Conservation (phyloP, 2,797 vertebrate species). For the Sebastes glaucus region DNA sequence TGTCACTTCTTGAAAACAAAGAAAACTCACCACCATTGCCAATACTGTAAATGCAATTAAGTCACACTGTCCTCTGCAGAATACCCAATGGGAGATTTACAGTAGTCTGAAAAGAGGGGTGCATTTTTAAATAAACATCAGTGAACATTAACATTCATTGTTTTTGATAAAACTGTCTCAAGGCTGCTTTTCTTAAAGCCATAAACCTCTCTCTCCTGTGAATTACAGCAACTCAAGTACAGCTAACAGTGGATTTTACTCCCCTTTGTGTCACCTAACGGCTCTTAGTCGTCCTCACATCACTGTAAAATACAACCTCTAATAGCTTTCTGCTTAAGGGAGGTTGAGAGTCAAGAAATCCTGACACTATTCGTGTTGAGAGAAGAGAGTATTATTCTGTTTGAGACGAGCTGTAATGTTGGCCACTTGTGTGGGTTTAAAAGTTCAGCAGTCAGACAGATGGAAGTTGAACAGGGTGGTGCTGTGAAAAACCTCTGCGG, state of each 20-base stretch:
- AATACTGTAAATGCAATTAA: conserved; percentile 13
- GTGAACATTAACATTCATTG: not conserved
- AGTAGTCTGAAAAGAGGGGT: not conserved
- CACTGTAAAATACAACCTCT: conserved; percentile 12
- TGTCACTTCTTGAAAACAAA: not conserved
- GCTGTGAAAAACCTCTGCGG: conserved; percentile 24
- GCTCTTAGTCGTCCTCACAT: not conserved
- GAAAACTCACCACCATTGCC: not conserved
- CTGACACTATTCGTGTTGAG: conserved; percentile 2
- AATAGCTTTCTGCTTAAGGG: not conserved
- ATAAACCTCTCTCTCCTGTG: not conserved
- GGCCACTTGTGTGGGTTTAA: conserved; percentile 29
- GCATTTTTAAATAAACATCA: conserved; percentile 35
- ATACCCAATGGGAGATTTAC: conserved; percentile 28
- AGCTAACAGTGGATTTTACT: not conserved
- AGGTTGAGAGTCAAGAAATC: conserved; percentile 9
- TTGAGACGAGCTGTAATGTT: conserved; percentile 6
- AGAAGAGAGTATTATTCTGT: conserved; percentile 1
- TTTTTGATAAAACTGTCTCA: not conserved
- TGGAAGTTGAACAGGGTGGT: conserved; percentile 36
- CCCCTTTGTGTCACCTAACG: conserved; percentile 2
- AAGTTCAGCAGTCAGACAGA: conserved; percentile 57
- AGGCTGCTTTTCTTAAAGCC: not conserved
- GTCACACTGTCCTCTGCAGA: not conserved
- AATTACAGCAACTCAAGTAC: conserved; percentile 9